Evolutionary conservation across 2,888 invertebrate species (phyloP).

Genomic region (Hartigia nigra): DNA sequence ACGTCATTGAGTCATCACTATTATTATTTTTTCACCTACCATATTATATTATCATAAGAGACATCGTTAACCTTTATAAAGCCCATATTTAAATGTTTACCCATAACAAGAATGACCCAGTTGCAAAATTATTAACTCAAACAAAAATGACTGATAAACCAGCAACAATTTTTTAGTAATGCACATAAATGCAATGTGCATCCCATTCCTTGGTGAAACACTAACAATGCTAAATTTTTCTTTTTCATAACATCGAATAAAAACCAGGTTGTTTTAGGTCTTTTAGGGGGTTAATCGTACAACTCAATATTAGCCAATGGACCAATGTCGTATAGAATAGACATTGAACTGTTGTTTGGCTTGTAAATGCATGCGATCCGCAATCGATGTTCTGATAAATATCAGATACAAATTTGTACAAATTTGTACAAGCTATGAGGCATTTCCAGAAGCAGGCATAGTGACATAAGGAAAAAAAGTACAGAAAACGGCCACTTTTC

Average conservation of each 20-base stretch:
- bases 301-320: not conserved
- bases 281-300: not conserved
- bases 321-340: not conserved
- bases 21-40: not conserved
- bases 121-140: not conserved
- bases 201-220: not conserved
- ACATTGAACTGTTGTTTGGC: not conserved
- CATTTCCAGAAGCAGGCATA: not conserved
- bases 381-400: not conserved
- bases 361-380: not conserved
- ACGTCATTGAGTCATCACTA: not conserved
- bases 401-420: too few relatives aligned
- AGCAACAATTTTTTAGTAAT: not conserved
- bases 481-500: not conserved
- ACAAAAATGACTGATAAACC: not conserved
- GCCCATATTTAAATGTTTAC: not conserved
- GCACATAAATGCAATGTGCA: not conserved
- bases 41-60: not conserved
- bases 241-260: not conserved
- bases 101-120: not conserved
- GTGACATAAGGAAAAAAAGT: not conserved
- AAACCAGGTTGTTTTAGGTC: not conserved
- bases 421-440: not conserved
- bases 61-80: not conserved
- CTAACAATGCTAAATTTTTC: not conserved